Conservation (phyloP, 2,113 vertebrate genomes). For the Odobenus rosmarus region DNA sequence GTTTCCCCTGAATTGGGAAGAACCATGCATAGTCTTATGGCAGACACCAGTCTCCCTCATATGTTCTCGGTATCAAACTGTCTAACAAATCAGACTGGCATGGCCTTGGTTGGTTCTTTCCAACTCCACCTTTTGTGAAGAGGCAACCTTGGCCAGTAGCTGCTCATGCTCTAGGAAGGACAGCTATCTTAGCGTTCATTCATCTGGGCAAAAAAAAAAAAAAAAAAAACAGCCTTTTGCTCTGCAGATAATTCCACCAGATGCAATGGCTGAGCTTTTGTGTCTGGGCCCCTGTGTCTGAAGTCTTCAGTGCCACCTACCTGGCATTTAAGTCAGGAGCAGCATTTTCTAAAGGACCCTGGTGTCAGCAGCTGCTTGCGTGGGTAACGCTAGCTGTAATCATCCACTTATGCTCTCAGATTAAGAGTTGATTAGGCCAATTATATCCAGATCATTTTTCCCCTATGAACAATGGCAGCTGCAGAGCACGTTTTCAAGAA, state of each 20-base stretch:
- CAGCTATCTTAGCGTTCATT: background rate
- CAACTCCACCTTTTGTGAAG: background rate
- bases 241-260: background rate
- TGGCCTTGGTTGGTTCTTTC: background rate
- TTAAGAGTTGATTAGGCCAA: constrained; percentile 73
- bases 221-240: background rate
- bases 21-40: background rate
- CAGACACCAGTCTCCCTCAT: background rate
- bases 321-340: constrained; percentile 29
- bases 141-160: background rate
- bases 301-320: background rate
- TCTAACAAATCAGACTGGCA: background rate
- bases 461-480: constrained; percentile 62
- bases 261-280: background rate
- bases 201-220: background rate
- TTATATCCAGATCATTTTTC: constrained; percentile 63
- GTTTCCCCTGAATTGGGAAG: background rate
- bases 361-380: constrained; percentile 59
- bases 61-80: background rate
- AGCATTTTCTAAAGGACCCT: constrained; percentile 37
- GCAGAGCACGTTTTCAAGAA: constrained; percentile 2
- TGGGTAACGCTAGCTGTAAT: constrained; percentile 47
- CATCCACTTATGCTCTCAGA: constrained; percentile 57
- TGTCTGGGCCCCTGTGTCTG: background rate
- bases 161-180: background rate